Evolutionary conservation across 2,113 vertebrate species (phyloP).

Genomic region (Halichoerus grypus): DNA sequence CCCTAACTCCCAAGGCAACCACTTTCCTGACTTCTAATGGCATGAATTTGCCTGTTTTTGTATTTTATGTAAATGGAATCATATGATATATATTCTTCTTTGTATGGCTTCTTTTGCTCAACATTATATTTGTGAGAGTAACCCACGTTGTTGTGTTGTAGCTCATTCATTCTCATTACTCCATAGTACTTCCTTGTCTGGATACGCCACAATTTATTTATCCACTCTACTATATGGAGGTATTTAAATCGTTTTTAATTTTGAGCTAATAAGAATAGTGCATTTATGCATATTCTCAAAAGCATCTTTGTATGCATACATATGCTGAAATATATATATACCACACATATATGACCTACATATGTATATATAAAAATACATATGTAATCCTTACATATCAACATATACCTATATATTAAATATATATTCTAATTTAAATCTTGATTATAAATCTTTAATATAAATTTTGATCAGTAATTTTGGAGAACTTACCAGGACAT

Average conservation of each 20-base stretch:
- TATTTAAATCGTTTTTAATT: neutral
- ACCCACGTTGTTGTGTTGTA: neutral
- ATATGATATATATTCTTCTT: neutral
- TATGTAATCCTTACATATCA: neutral
- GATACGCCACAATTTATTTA: neutral
- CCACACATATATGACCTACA: neutral
- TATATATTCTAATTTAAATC: neutral
- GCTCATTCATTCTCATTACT: neutral
- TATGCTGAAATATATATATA: neutral
- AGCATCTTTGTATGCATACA: neutral
- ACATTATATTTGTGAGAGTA: neutral
- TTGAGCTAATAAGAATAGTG: neutral
- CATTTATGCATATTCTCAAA: neutral
- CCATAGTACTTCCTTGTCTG: neutral
- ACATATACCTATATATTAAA: neutral
- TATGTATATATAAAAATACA: neutral
- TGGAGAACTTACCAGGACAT: neutral
- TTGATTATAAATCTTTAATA: neutral
- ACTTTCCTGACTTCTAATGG: neutral
- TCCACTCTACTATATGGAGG: neutral
- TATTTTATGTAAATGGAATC: neutral
- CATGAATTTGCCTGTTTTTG: neutral
- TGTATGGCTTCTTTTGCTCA: neutral
- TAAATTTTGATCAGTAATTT: constrained; percentile 30
- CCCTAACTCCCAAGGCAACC: neutral